Base-by-base conservation (phyloP, 53 echinoderm and acorn worm genomes). In the Glandiceps talaboti region DNA sequence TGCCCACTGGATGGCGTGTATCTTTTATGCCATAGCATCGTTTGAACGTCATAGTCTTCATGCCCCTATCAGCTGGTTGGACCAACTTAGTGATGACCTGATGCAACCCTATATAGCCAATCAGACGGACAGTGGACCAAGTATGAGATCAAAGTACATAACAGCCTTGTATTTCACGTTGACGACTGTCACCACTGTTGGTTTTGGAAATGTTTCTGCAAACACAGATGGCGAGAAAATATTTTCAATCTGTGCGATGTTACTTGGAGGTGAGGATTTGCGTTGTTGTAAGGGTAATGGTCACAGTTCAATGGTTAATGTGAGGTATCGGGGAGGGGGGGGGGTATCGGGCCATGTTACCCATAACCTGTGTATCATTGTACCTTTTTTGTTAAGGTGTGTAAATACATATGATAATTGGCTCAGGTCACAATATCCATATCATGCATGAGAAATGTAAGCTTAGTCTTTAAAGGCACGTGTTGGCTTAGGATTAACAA, bases 1-100 rank as follows among this genome's bases (percentile, higher is more conserved):
- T 25, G 90, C 96, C 1, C 97, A 97, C 77, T 97, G 97, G 97
- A 87, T 97, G 84, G 93, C 97, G 26, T 97, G 97, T 81, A 89
- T 93, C 29, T 97, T 92, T 91, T 97, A 97, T 81, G 87, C 93
- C 64, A 97, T 97, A 31, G 97, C 90, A n/a, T 92, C 93, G 73
- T 83, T 86, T n/a, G 87, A 97, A 82, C 80, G 97, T 33, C 82
- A 81, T 29, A 76, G 77, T 25, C 1, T 73, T 1, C 64, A 45
- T 20, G 76, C 83, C 30, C 76, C 82, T 25, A 82, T 89, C 33
- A 93, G 97, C 20, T 97, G 97, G 97, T 84, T 97, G 26, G 89
- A 83, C 74, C 84, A 89, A 45, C 83, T 97, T 25, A 85, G 92
- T 1, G 77, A 87, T 75, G 88, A 91, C 82, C 80, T 93, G 30